phyloP scores from a whole-genome alignment of 1,140 invertebrate species.

The Ostrea denselamellosa region DNA sequence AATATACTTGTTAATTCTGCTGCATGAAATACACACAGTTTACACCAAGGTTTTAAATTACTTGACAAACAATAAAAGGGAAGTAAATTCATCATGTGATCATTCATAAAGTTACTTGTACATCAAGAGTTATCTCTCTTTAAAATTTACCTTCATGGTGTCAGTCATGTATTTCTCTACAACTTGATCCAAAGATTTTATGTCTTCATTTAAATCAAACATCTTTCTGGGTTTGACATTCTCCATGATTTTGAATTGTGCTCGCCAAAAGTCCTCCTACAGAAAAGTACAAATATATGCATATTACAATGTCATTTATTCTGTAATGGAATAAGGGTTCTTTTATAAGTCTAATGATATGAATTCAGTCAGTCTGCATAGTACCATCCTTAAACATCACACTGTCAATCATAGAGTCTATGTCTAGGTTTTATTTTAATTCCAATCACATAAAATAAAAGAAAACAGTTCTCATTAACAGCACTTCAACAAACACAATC shows the following conservation, averaged over 20 bases:
- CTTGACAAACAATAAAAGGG: neutral
- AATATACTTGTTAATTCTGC: neutral
- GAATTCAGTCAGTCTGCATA: too few relatives aligned
- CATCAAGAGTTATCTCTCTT: slow-evolving; percentile 13
- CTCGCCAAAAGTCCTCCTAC: slow-evolving; percentile 30
- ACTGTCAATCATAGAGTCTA: too few relatives aligned
- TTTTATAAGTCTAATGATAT: too few relatives aligned
- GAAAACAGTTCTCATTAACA: too few relatives aligned
- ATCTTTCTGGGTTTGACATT: neutral
- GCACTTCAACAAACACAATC: too few relatives aligned
- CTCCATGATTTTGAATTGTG: slow-evolving; percentile 31
- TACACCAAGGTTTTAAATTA: neutral
- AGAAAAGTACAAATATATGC: neutral
- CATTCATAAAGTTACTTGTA: neutral
- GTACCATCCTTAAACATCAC: too few relatives aligned
- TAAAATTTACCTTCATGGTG: neutral
- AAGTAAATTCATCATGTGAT: neutral
- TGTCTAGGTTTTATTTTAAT: too few relatives aligned
- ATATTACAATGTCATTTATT: neutral
- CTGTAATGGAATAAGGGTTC: neutral
- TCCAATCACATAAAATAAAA: too few relatives aligned
- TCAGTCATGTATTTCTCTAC: slow-evolving; percentile 30
- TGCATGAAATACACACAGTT: neutral
- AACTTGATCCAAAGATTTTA: neutral
- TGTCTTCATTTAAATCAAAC: slow-evolving; percentile 2